Percentiles rank a stretch among this genome's conserved stretches.
Evolutionary conservation across 2,888 invertebrate species (phyloP).

Genomic region (Drosophila quinaria): DNA sequence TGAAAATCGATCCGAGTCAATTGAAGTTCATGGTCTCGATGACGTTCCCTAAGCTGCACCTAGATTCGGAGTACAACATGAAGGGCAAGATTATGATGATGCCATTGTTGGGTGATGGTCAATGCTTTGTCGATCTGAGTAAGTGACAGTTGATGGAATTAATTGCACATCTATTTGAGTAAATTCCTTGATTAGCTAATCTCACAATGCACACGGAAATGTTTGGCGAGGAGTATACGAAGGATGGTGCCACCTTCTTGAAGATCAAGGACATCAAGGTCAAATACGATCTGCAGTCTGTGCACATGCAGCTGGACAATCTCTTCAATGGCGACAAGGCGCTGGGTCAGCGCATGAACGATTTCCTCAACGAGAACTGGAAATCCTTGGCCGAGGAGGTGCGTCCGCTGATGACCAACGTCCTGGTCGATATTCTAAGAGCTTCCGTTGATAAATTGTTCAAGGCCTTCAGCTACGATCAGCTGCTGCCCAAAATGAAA

Average conservation of each 20-base stretch:
- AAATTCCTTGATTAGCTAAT: slow-evolving; percentile 87
- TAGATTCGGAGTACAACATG: slow-evolving; percentile 89
- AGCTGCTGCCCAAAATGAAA: slow-evolving; percentile 86
- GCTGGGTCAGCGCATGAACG: slow-evolving; percentile 90
- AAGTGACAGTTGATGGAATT: slow-evolving; percentile 82
- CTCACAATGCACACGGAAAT: slow-evolving; percentile 89
- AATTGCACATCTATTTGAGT: neutral
- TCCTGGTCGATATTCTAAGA: slow-evolving; percentile 87
- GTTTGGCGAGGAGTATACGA: slow-evolving; percentile 87
- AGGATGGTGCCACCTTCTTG: slow-evolving; percentile 86
- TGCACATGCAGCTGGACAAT: slow-evolving; percentile 89
- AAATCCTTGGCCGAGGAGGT: slow-evolving; percentile 89
- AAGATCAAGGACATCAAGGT: slow-evolving; percentile 89
- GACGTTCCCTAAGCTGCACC: slow-evolving; percentile 88
- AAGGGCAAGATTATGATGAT: slow-evolving; percentile 91
- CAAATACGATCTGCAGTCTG: slow-evolving; percentile 89
- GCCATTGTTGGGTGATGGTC: slow-evolving; percentile 90
- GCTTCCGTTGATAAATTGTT: slow-evolving; percentile 88
- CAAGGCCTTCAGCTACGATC: slow-evolving; percentile 87
- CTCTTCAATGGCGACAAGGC: slow-evolving; percentile 91
- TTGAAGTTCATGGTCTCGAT: slow-evolving; percentile 88
- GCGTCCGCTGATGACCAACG: slow-evolving; percentile 89
- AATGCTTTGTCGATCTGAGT: slow-evolving; percentile 90
- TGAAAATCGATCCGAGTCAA: slow-evolving; percentile 86
- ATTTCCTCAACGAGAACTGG: slow-evolving; percentile 93